Conservation (phyloP, 1,140 invertebrate genomes). For the Neodiprion virginianus region DNA sequence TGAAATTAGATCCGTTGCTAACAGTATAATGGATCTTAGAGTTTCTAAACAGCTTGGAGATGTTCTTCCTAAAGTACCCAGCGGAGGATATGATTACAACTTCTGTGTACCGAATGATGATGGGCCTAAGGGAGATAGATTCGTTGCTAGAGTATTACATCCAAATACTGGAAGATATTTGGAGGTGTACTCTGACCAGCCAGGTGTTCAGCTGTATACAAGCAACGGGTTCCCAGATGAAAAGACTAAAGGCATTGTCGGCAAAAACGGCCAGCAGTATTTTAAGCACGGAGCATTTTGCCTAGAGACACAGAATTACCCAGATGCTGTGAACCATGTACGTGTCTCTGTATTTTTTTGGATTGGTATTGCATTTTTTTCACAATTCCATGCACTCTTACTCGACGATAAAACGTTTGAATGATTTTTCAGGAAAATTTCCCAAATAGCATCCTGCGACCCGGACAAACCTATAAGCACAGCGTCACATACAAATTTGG, state of each 20-base stretch:
- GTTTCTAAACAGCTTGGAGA: constrained; percentile 60
- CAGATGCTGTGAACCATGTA: constrained; percentile 88
- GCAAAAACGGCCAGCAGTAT: constrained; percentile 76
- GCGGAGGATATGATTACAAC: constrained; percentile 73
- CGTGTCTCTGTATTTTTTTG: constrained; percentile 37
- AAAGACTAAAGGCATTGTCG: constrained; percentile 59
- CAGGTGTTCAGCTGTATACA: constrained; percentile 92
- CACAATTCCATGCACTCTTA: constrained; percentile 6
- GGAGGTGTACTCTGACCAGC: constrained; percentile 84
- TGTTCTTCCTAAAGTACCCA: constrained; percentile 56
- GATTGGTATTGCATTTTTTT: constrained; percentile 17
- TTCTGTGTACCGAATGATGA: constrained; percentile 63
- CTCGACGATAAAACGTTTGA: constrained; percentile 22
- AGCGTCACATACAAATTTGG: constrained; percentile 69
- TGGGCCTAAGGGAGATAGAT: constrained; percentile 21
- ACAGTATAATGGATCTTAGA: constrained; percentile 68
- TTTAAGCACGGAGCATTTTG: constrained; percentile 84
- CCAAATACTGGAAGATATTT: constrained; percentile 73
- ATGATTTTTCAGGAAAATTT: constrained; percentile 71
- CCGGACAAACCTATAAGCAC: constrained; percentile 75
- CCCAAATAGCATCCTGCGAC: constrained; percentile 74
- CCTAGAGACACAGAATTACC: constrained; percentile 92
- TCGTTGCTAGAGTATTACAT: constrained; percentile 68
- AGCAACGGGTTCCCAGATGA: constrained; percentile 73
- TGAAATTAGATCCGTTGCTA: constrained; percentile 66